Percentiles rank a stretch among this genome's conserved stretches.
Evolutionary conservation across 1,140 invertebrate species (phyloP).

Genomic region (Heliconius congener): DNA sequence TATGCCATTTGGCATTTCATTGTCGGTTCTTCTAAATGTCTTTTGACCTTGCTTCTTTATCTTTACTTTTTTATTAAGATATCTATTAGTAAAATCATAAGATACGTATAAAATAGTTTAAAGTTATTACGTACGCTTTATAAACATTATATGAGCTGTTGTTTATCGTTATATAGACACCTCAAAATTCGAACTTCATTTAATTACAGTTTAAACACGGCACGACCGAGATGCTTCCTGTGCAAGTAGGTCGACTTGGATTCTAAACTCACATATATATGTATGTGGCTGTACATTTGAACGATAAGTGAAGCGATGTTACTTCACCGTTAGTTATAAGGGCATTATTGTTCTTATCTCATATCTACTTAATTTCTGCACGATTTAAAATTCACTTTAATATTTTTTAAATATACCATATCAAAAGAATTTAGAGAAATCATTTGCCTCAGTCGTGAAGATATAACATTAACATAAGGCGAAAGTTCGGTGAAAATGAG

Average conservation of each 20-base stretch:
- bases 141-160: neutral
- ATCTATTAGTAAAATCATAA: no score
- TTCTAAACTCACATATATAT: slow-evolving; percentile 44
- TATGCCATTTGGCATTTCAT: slow-evolving; percentile 13
- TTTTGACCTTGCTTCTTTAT: neutral
- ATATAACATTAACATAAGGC: slow-evolving; percentile 31
- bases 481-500: slow-evolving; percentile 34
- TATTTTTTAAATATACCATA: no score
- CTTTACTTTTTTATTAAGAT: neutral
- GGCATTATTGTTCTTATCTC: slow-evolving; percentile 23
- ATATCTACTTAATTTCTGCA: slow-evolving; percentile 21
- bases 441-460: neutral
- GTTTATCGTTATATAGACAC: neutral
- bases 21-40: neutral
- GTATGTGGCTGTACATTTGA: slow-evolving; percentile 55
- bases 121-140: neutral
- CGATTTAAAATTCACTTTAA: neutral
- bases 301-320: slow-evolving; percentile 61
- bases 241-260: slow-evolving; percentile 64
- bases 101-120: neutral
- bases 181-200: slow-evolving; percentile 51
- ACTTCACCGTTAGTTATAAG: slow-evolving; percentile 29
- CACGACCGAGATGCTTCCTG: slow-evolving; percentile 66
- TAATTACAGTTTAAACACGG: slow-evolving; percentile 69
- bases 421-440: neutral